These are phyloP conservation scores for Terebella lapidaria DNA, from an alignment of 2,888 invertebrate species.

Conservation along the genomic window DNA sequence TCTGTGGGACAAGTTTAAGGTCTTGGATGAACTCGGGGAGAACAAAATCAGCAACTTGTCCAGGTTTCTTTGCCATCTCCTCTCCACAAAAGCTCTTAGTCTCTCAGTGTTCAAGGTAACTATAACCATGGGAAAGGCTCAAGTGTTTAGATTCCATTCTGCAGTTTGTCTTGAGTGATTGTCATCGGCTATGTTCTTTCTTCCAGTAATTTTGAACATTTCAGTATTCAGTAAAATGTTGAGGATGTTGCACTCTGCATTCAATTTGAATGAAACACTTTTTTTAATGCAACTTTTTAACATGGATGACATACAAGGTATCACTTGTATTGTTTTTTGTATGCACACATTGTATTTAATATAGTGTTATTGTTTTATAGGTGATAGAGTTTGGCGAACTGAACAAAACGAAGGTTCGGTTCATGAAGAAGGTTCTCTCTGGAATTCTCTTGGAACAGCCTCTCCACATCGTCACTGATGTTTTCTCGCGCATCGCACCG, in stretches of 20 bases:
- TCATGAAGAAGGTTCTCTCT: slow-evolving; percentile 73
- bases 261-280: too few species aligned
- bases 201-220: too few species aligned
- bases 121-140: too few species aligned
- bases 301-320: too few species aligned
- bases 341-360: too few species aligned
- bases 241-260: too few species aligned
- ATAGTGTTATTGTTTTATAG: slow-evolving; percentile 54
- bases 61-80: slow-evolving; percentile 72
- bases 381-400: slow-evolving; percentile 82
- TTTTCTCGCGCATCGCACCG: slow-evolving; percentile 70
- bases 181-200: too few species aligned
- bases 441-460: slow-evolving; percentile 69
- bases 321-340: too few species aligned
- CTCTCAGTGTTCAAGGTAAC: slow-evolving; percentile 77
- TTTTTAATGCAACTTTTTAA: too few species aligned
- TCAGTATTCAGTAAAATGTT: too few species aligned
- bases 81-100: slow-evolving; percentile 71
- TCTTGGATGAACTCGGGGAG: slow-evolving; percentile 64
- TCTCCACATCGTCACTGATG: slow-evolving; percentile 60
- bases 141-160: too few species aligned
- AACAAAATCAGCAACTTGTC: slow-evolving; percentile 71
- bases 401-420: slow-evolving; percentile 71
- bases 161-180: too few species aligned
- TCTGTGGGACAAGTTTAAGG: slow-evolving; percentile 87